phyloP scores from a whole-genome alignment of 2,888 invertebrate genomes.

The Aquatica leii region DNA sequence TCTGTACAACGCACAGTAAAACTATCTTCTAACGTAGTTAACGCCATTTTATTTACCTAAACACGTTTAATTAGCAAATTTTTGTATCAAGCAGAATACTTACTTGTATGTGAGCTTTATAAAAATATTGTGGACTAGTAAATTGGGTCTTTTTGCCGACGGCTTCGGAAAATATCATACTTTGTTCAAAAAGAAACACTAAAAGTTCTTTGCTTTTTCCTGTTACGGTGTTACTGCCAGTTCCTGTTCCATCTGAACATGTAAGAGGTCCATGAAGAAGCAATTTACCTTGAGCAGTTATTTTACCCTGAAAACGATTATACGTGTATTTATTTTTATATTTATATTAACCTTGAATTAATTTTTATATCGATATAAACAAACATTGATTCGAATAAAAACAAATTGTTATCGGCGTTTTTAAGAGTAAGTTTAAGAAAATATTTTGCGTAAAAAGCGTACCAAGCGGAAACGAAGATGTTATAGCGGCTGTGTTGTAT shows the following conservation, averaged over 20 bases:
- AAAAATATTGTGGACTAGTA: constrained; percentile 92
- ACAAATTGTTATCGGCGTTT: too few species aligned
- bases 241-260: constrained; percentile 72
- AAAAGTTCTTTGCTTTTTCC: constrained; percentile 83
- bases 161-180: constrained; percentile 94
- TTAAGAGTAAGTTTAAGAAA: too few species aligned
- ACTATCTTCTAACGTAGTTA: constrained; percentile 67
- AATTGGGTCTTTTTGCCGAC: constrained; percentile 92
- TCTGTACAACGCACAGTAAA: constrained; percentile 86
- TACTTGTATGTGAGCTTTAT: constrained; percentile 96
- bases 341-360: not conserved
- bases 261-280: constrained; percentile 83
- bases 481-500: too few species aligned
- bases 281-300: constrained; percentile 95
- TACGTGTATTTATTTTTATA: constrained; percentile 4
- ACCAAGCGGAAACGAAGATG: too few species aligned
- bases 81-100: constrained; percentile 42
- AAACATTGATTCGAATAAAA: not conserved
- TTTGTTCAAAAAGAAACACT: constrained; percentile 98
- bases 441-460: too few species aligned
- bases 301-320: constrained; percentile 78
- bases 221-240: constrained; percentile 49
- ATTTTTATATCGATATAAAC: too few species aligned
- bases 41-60: constrained; percentile 95
- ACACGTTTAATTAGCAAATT: constrained; percentile 11